Base-by-base conservation (phyloP, 2,888 invertebrate species). In the Crematogaster levior region DNA sequence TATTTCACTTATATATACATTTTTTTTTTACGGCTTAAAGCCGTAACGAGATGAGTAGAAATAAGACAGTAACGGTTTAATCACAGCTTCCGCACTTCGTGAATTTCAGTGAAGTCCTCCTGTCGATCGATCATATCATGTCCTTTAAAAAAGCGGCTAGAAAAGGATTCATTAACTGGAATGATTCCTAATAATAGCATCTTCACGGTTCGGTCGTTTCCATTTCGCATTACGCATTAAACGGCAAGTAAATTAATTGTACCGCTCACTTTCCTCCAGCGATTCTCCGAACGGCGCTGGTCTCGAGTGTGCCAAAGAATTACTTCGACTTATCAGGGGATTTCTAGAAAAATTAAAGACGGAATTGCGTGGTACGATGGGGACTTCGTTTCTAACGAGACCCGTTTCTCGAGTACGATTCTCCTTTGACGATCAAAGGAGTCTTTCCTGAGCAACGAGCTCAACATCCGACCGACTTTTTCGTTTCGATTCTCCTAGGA, bases 341-440 rank as follows among this genome's bases (percentile, higher is more conserved):
- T 79, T 79, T 79, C 43, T 68, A 79, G 77, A 79, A 79, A 79
- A 81, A 74, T 81, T 82, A 74, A 66, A 82, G 63, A 37, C 66
- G 34, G 70, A 81, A 68, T 82, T 53, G 72, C 60, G 21, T 18
- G 58, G 53, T 30, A 73, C 61, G 46, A 58, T 9, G 56, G 70
- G 72, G 53, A 34, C 73, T 21, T 24, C 37, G 81, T 63, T 82
- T 77, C 83, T 88, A 86, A 88, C 81, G 86, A 83, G 83, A 70
- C 81, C 80, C 77, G 65, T 86, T 66, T 40, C 75, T 75, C 72
- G 83, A 81, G 63, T 81, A 73, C 79, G 48, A 58, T 43, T 74
- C 58, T 37, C 37, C 66, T 60, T 82, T 58, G 74, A 53, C 77
- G 56, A 46, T 73, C 75, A 82, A 81, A 81, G 72, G 72, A 72